A percentile compares a stretch with the other conserved stretches of the same genome.
These are phyloP conservation scores for Platycercus adscitus DNA, from an alignment of 2,113 vertebrate species.

Conservation along the genomic window DNA sequence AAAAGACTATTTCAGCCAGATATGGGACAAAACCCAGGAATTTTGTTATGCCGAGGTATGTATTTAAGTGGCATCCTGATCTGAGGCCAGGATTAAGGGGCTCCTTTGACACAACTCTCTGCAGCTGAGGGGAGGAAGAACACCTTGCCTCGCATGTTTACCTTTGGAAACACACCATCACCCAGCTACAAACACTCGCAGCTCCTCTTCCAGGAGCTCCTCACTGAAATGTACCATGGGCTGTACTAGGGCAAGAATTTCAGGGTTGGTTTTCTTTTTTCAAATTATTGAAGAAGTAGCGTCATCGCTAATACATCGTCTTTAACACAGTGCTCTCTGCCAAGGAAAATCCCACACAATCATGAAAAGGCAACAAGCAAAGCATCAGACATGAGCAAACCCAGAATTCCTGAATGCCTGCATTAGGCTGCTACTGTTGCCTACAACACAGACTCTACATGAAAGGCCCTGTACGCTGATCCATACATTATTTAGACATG, in stretches of 20 bases:
- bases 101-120: neutral
- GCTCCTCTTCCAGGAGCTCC: neutral
- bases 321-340: neutral
- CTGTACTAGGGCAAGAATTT: conserved; percentile 20
- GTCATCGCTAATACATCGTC: conserved; percentile 41
- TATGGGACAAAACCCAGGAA: neutral
- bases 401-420: conserved; percentile 32
- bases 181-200: neutral
- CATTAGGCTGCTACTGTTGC: conserved; percentile 13
- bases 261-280: neutral
- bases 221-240: neutral
- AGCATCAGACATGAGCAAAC: conserved; percentile 46
- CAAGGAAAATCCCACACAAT: conserved; percentile 49
- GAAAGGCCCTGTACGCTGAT: neutral
- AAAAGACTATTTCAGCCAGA: neutral
- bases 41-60: neutral
- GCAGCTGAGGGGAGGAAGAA: rapidly evolving
- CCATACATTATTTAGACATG: neutral
- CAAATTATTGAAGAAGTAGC: neutral
- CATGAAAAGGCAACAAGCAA: neutral
- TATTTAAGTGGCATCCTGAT: neutral
- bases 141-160: rapidly evolving
- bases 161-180: neutral
- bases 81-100: neutral
- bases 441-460: neutral